Evolutionary conservation across 2,797 vertebrate genomes (phyloP).

Genomic region (Dromococcyx pavoninus): DNA sequence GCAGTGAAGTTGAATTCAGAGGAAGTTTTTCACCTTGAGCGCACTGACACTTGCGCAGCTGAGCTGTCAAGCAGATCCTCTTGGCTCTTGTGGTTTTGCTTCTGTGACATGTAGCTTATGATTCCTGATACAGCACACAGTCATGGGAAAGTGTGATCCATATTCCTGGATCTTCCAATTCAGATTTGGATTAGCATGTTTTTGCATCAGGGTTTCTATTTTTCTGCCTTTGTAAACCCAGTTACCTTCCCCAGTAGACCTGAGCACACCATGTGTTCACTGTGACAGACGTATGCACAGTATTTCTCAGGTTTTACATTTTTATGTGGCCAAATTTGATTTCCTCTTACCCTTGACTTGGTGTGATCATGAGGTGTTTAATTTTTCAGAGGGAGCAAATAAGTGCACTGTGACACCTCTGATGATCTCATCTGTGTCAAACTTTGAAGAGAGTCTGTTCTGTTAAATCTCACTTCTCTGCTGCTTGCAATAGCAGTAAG

Average conservation of each 20-base stretch:
- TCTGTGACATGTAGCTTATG: background rate
- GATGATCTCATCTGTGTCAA: background rate
- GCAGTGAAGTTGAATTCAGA: background rate
- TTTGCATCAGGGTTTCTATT: background rate
- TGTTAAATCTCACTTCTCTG: background rate
- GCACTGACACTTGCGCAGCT: background rate
- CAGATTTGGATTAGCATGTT: background rate
- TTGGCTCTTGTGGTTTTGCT: background rate
- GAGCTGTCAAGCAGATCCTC: background rate
- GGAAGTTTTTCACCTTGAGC: background rate
- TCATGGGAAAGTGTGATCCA: background rate
- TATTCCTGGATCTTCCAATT: background rate
- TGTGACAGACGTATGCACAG: background rate
- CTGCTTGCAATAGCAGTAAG: background rate
- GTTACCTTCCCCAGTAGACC: background rate
- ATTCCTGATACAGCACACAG: background rate
- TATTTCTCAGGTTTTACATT: rapidly evolving
- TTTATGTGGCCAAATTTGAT: background rate
- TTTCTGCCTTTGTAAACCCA: background rate
- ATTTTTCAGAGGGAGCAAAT: background rate
- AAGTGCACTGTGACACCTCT: background rate
- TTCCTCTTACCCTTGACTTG: background rate
- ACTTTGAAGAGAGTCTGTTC: background rate
- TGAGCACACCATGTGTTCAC: background rate
- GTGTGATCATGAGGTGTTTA: background rate